Evolutionary conservation across 1,140 invertebrate genomes (phyloP).

Genomic region (Drosophila chauvacae): DNA sequence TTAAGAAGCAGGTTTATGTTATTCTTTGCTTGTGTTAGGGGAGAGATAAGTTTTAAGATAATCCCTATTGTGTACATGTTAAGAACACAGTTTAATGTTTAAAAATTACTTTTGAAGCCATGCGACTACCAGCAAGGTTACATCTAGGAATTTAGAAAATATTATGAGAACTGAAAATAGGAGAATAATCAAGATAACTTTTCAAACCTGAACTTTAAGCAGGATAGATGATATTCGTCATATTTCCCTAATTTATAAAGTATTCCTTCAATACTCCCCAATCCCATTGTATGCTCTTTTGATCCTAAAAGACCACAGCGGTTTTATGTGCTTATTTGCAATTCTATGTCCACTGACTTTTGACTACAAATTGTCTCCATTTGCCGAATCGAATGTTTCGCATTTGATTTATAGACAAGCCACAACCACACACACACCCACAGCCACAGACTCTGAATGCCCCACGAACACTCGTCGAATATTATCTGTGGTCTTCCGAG

Average conservation of each 20-base stretch:
- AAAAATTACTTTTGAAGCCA: background rate
- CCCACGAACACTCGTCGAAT: constrained; percentile 39
- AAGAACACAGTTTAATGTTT: background rate
- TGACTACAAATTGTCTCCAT: constrained; percentile 56
- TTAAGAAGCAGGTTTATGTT: background rate
- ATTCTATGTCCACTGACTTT: constrained; percentile 34
- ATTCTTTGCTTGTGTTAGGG: background rate
- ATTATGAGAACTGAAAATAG: background rate
- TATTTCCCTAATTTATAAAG: background rate
- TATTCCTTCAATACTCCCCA: background rate
- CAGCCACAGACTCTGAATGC: constrained; percentile 6
- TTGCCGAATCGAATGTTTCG: constrained; percentile 34
- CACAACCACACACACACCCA: constrained; percentile 8
- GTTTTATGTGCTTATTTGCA: background rate
- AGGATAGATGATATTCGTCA: background rate
- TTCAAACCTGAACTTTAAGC: no score
- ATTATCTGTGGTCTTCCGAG: constrained; percentile 77
- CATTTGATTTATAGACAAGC: constrained; percentile 64
- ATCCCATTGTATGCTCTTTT: constrained; percentile 14
- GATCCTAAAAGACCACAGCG: background rate
- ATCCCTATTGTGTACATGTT: background rate
- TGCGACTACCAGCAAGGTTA: background rate
- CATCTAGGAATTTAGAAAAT: background rate
- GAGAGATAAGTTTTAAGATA: background rate
- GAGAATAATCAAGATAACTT: no score